A percentile compares a stretch with the other conserved stretches of the same genome.
phyloP scores from a whole-genome alignment of 37 sponge, comb jelly and placozoan genomes.

The Diacarnus erythraeanus region DNA sequence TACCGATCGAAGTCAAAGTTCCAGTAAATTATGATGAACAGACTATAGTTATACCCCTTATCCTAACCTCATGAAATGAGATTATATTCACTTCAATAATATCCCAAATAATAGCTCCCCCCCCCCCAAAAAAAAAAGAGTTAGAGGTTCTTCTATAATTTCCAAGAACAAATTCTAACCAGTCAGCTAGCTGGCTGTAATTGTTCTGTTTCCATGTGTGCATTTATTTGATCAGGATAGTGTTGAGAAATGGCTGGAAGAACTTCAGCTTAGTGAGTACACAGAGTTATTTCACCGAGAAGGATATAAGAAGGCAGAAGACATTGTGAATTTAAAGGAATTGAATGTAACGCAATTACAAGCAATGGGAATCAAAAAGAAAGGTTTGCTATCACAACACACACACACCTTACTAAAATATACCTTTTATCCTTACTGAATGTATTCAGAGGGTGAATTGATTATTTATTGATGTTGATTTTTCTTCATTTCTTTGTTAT shows the following conservation, averaged over 20 bases:
- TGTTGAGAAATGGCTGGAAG: conserved; percentile 42
- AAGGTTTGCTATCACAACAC: conserved; percentile 46
- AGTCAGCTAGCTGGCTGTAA: no score
- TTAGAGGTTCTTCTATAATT: not conserved
- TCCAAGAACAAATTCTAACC: no score
- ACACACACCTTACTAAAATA: no score
- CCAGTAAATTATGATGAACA: no score
- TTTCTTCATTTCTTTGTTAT: no score
- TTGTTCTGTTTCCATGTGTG: no score
- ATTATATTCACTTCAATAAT: no score
- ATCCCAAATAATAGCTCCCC: no score
- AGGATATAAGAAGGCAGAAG: conserved; percentile 62
- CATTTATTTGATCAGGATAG: not conserved
- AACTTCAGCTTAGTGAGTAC: conserved; percentile 52
- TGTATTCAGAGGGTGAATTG: not conserved
- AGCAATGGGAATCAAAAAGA: conserved; percentile 74
- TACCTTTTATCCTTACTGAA: no score
- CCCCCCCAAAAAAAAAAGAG: not conserved
- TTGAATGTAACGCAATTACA: conserved; percentile 45
- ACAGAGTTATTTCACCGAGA: conserved; percentile 39
- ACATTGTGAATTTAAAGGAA: conserved; percentile 63
- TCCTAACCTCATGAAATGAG: no score
- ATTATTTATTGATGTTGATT: no score
- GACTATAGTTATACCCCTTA: no score
- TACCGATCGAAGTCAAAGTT: conserved; percentile 40